Conservation (phyloP, 2,888 invertebrate genomes). For the Orthonevra nobilis region DNA sequence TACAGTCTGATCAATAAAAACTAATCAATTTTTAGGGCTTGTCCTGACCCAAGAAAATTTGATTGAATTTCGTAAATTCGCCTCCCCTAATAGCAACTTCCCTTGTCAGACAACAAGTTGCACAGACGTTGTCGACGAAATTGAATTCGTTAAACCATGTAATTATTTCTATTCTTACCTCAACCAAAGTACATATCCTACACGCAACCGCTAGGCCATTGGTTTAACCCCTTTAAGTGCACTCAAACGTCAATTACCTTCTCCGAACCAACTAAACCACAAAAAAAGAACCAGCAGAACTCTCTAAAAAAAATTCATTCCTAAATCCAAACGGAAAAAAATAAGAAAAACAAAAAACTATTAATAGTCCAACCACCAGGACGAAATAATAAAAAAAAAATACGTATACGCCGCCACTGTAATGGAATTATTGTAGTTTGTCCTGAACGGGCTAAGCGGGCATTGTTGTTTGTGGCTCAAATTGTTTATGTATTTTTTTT, state of each 20-base stretch:
- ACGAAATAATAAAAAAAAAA: conserved; percentile 26
- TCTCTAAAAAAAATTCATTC: conserved; percentile 27
- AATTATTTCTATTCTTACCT: conserved; percentile 43
- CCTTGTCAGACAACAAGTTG: too few species aligned
- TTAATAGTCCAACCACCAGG: conserved; percentile 4
- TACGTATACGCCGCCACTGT: conserved; percentile 64
- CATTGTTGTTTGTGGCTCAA: conserved; percentile 26
- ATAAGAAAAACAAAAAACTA: too few species aligned
- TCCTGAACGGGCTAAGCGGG: conserved; percentile 3
- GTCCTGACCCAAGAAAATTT: too few species aligned
- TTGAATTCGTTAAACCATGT: neutral
- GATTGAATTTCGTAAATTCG: too few species aligned
- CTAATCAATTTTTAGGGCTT: too few species aligned
- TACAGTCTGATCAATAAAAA: too few species aligned
- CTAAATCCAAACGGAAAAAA: conserved; percentile 24
- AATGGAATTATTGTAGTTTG: conserved; percentile 37
- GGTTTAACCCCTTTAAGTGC: conserved; percentile 48
- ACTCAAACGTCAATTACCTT: conserved; percentile 59
- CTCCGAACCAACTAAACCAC: too few species aligned
- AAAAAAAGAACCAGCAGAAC: conserved; percentile 12
- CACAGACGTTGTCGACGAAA: too few species aligned
- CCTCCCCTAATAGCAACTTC: too few species aligned
- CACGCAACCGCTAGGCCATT: neutral
- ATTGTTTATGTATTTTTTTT: neutral
- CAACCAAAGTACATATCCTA: neutral